Evolutionary conservation across 2,797 vertebrate species (phyloP).

Genomic region (Dendrocincla fuliginosa): DNA sequence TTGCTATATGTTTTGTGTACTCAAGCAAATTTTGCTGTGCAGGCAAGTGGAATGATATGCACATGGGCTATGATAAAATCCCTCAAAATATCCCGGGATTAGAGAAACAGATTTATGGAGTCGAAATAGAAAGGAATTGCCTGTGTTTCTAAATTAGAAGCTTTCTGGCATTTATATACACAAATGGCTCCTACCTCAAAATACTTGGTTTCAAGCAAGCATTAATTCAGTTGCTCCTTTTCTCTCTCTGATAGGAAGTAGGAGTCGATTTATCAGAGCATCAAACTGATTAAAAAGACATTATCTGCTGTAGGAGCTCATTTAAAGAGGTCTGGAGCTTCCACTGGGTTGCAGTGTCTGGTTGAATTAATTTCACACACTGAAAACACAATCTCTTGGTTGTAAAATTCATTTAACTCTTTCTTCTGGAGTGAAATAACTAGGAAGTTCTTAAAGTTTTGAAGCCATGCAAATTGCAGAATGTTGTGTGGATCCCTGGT

Average conservation of each 20-base stretch:
- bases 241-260: neutral
- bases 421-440: neutral
- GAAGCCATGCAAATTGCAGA: neutral
- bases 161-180: neutral
- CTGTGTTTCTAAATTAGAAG: neutral
- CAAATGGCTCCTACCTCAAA: neutral
- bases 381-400: neutral
- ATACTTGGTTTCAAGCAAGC: neutral
- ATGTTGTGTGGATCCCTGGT: neutral
- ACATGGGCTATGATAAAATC: neutral
- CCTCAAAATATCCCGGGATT: conserved; percentile 36
- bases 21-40: conserved; percentile 52
- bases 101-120: neutral
- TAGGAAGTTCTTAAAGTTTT: neutral
- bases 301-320: conserved; percentile 17
- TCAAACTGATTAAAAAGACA: conserved; percentile 38
- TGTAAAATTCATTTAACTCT: neutral
- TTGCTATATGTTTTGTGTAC: conserved; percentile 66
- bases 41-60: conserved; percentile 30
- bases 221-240: neutral
- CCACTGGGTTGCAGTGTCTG: neutral
- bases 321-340: conserved; percentile 4
- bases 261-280: conserved; percentile 17
- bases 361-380: neutral
- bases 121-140: conserved; percentile 6